Conservation (phyloP, 2,888 invertebrate species). For the Caenorhabditis panamensis region DNA sequence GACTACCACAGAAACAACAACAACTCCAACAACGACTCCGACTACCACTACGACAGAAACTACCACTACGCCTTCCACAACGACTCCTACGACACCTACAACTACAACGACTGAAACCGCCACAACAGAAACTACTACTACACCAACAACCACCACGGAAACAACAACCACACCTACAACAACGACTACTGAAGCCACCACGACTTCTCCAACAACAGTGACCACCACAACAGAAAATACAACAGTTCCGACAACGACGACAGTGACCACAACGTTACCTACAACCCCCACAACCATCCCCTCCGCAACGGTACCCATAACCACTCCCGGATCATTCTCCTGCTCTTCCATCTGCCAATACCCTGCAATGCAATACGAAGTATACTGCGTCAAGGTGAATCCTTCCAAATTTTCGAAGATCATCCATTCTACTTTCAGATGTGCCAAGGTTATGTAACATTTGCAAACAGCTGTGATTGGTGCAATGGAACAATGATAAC, state of each 20-base stretch:
- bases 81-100: not conserved
- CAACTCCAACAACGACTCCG: slow-evolving; percentile 1
- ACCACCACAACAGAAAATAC: no score
- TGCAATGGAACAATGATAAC: slow-evolving; percentile 17
- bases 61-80: not conserved
- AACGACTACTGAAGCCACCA: no score
- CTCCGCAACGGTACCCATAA: not conserved
- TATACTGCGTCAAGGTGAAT: not conserved
- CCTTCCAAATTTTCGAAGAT: not conserved
- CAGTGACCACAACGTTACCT: not conserved
- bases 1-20: not conserved
- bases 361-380: not conserved
- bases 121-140: slow-evolving; percentile 6
- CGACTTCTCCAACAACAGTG: no score
- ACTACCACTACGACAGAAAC: not conserved
- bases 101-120: not conserved
- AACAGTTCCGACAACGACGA: slow-evolving; percentile 7
- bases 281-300: not conserved
- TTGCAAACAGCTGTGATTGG: slow-evolving; percentile 14
- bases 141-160: not conserved
- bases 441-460: slow-evolving; percentile 17
- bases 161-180: not conserved
- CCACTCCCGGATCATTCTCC: not conserved
- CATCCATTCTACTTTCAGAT: slow-evolving; percentile 25
- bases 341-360: slow-evolving; percentile 1